phyloP scores from a whole-genome alignment of 2,113 vertebrate genomes.

The Alethe castanea region DNA sequence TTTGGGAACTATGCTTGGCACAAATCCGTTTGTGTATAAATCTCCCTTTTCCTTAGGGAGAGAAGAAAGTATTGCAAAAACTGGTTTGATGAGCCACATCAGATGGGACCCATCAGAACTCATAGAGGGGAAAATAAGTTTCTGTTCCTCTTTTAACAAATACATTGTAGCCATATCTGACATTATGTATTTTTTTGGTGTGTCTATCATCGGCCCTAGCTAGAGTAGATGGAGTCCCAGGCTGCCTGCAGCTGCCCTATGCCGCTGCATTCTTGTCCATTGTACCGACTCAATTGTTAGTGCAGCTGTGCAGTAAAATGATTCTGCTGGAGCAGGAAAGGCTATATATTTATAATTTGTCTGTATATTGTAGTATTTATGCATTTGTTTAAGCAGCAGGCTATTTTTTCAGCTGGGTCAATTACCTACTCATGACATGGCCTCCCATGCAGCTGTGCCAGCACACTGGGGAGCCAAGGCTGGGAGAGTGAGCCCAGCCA shows the following conservation, averaged over 20 bases:
- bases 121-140: not conserved
- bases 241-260: not conserved
- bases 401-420: not conserved
- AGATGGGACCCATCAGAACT: not conserved
- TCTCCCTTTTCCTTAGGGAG: not conserved
- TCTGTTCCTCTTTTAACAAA: not conserved
- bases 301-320: constrained; percentile 6
- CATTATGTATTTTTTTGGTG: not conserved
- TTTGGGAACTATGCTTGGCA: not conserved
- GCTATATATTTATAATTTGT: not conserved
- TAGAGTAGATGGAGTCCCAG: not conserved
- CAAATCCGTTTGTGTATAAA: not conserved
- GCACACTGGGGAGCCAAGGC: not conserved
- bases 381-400: not conserved
- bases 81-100: not conserved
- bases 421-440: not conserved
- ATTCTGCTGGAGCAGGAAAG: not conserved
- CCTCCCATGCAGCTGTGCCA: not conserved
- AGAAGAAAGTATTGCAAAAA: not conserved
- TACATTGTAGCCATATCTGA: not conserved
- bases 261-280: not conserved
- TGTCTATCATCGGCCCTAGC: not conserved
- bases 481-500: not conserved
- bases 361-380: not conserved
- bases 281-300: not conserved